Conservation (phyloP, 2,888 invertebrate genomes). For the Monopis laevigella region DNA sequence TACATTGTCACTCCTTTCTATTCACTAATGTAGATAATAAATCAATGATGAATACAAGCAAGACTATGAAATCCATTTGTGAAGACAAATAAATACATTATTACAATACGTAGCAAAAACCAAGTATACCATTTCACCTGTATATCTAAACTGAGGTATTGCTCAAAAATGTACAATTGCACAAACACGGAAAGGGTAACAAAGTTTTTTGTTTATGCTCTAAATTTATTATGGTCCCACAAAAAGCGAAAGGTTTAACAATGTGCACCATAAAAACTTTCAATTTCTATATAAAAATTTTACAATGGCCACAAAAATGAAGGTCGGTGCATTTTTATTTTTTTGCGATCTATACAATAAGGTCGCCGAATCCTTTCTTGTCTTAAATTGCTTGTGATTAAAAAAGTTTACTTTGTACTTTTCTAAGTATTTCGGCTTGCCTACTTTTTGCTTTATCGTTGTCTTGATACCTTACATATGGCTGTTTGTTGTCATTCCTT, state of each 20-base stretch:
- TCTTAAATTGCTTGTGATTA: too few species aligned
- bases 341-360: too few species aligned
- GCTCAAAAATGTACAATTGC: constrained; percentile 36
- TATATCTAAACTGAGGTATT: constrained; percentile 51
- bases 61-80: constrained; percentile 43
- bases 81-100: constrained; percentile 50
- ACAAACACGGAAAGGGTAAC: constrained; percentile 53
- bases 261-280: constrained; percentile 41
- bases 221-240: constrained; percentile 51
- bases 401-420: too few species aligned
- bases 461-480: too few species aligned
- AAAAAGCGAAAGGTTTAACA: constrained; percentile 47
- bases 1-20: too few species aligned
- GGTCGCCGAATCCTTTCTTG: too few species aligned
- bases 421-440: too few species aligned
- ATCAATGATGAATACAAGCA: constrained; percentile 60
- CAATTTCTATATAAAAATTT: constrained; percentile 60
- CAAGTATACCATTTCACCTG: constrained; percentile 59
- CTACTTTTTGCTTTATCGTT: too few species aligned
- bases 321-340: too few species aligned
- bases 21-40: too few species aligned
- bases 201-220: constrained; percentile 53
- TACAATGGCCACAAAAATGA: too few species aligned
- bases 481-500: too few species aligned
- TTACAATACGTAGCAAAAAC: constrained; percentile 35